Base-by-base conservation (phyloP, 2,888 invertebrate genomes). In the Paralinhomoeus sp. region DNA sequence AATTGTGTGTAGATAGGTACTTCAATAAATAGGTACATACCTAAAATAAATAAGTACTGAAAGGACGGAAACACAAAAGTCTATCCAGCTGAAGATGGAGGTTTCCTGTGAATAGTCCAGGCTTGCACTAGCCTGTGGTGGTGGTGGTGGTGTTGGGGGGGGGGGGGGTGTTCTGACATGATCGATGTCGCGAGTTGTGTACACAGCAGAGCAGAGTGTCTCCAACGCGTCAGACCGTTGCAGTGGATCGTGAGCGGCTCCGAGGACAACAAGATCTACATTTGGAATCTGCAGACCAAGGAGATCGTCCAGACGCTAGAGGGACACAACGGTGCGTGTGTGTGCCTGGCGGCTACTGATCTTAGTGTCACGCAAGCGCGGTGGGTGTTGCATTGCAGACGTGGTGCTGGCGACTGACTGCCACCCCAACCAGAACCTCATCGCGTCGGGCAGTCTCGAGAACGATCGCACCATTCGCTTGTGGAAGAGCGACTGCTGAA, bases 241-340 rank as follows among this genome's bases (percentile, higher is more conserved):
- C 66, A 87, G 82, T 97, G 97, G 97, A 99, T 97, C 62, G 93
- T 99, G 40, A 91, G 89, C 36, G 97, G 97, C n/a, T 93, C 93
- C 3, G 97, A 97, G 68, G 97, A 97, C 67, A 83, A 89, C 64
- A 75, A 84, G 72, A 87, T 99, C 1, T 97, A 93, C 64, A 89
- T 97, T 57, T 97, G 97, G 97, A 97, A 99, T 71, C 72, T 97
- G 51, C 97, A 99, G 64, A 89, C 91, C 17, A 93, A 93, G 68
- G 93, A 99, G 71, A 81, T 99, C 47, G 97, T 99, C 47, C 97
- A 97, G 67, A 83, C 85, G 67, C 69, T 97, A 49, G 79, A 82
- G 56, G 93, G 93, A 1, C 93, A 97, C 64, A 84, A 87, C 51
- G 89, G 91, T 75, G 51, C 38, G 38, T 42, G 35, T 37, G 40